phyloP scores from a whole-genome alignment of 2,888 invertebrate species.

The Bimastos eiseni region DNA sequence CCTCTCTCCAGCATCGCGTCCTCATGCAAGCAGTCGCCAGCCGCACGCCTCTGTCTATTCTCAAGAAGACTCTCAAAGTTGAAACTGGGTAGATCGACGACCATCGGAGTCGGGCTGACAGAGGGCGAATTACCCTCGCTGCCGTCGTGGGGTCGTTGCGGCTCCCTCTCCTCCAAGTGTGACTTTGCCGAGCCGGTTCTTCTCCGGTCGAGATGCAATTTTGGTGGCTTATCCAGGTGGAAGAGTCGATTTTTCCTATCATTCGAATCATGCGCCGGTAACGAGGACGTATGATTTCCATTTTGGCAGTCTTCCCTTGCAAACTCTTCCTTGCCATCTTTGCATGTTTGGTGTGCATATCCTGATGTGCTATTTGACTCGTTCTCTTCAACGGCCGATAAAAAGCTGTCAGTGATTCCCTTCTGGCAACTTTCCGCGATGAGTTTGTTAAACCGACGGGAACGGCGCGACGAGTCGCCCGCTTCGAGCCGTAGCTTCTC shows the following conservation, averaged over 20 bases:
- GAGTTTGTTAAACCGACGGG: not conserved
- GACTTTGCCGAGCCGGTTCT: not conserved
- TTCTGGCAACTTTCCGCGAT: not conserved
- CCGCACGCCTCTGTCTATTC: not conserved
- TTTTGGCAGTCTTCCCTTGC: not conserved
- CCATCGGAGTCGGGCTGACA: constrained; percentile 61
- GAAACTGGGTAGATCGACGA: not conserved
- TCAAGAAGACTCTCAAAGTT: constrained; percentile 2
- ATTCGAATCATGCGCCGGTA: not conserved
- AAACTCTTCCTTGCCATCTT: not conserved
- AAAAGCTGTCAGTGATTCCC: not conserved
- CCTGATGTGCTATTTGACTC: not conserved
- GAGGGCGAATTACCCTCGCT: constrained; percentile 59
- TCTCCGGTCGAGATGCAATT: not conserved
- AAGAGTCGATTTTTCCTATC: not conserved
- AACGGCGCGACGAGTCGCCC: constrained; percentile 73
- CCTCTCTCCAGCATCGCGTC: not conserved
- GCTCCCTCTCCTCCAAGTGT: not conserved
- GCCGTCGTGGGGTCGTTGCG: constrained; percentile 36
- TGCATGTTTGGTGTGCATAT: not conserved
- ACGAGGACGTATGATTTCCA: not conserved
- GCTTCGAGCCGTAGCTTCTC: constrained; percentile 76
- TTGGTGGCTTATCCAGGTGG: not conserved
- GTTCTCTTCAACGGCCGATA: not conserved
- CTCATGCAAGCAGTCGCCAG: not conserved